Evolutionary conservation across 2,888 invertebrate genomes (phyloP), one percentile per base, ranked within the genome.

Genomic region (Celastrina argiolus): DNA sequence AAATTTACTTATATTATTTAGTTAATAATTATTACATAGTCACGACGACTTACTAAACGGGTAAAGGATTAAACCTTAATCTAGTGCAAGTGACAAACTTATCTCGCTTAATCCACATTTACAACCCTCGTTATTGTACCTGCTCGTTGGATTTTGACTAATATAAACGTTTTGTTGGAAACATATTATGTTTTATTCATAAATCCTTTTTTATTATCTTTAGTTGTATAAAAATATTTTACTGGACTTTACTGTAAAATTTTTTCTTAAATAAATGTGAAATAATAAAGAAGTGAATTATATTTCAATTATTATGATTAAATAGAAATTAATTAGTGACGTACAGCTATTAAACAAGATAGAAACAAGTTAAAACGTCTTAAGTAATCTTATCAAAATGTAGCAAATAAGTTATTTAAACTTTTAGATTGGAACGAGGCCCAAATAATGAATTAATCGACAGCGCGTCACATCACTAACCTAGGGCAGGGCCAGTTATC

Each of bases 401-500:
- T 36, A 10, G 36, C 10, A 7, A 36, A 31, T 31, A 31, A n/a
- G 8, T 36, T 36, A 12, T 36, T 36, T 36, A 22, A 7, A 41
- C 22, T 22, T 26, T 8, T 7, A 8, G 16, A 45, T 18, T 45
- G 3, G 8, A 45, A 26, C 12, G 10, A 6, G 3, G 3, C 16
- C 2, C 22, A 51, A 45, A 45, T n/a, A n/a, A 45, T 45, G 2
- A 36, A 36, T 36, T 36, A 4, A 12, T 51, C 22, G 51, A 51
- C 5, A 51, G 5, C 66, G 66, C 70, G 74, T 79, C 79, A 70
- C 87, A 78, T 74, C 85, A 74, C 85, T 85, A 82, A 78, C 78
- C 82, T 85, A 85, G 84, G 84, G 84, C 83, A 82, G 82, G 84
- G 83, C 83, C 80, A 81, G 78, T 83, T 89, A 90, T 87, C 87